Conservation (phyloP, 2,888 invertebrate genomes). For the Octonoba sinensis region DNA sequence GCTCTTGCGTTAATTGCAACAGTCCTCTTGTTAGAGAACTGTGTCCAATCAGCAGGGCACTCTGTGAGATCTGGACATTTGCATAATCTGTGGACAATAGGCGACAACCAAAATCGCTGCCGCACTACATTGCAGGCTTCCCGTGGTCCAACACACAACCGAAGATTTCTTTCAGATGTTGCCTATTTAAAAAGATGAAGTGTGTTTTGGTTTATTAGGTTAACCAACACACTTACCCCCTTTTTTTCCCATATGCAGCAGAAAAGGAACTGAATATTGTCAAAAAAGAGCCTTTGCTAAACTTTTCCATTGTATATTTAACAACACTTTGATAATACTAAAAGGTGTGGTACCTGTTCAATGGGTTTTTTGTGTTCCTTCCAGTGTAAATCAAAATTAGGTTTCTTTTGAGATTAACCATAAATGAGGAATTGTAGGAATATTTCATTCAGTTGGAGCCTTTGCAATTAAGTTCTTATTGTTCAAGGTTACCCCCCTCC, state of each 20-base stretch:
- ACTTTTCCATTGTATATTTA: too few relatives aligned
- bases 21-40: slow-evolving; percentile 67
- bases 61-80: slow-evolving; percentile 75
- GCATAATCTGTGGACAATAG: slow-evolving; percentile 77
- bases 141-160: slow-evolving; percentile 72
- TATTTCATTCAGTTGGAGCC: too few relatives aligned
- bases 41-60: slow-evolving; percentile 73
- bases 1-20: slow-evolving; percentile 76
- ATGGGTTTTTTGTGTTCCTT: too few relatives aligned
- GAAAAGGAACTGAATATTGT: too few relatives aligned
- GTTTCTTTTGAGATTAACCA: not conserved
- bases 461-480: too few relatives aligned
- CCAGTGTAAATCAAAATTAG: not conserved
- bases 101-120: slow-evolving; percentile 74
- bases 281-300: too few relatives aligned
- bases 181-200: slow-evolving; percentile 19
- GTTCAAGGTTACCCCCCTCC: too few relatives aligned
- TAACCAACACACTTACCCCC: too few relatives aligned
- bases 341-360: too few relatives aligned
- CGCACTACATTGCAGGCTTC: slow-evolving; percentile 68
- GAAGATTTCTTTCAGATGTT: slow-evolving; percentile 72
- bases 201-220: not conserved
- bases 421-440: too few relatives aligned
- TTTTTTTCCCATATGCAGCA: too few relatives aligned
- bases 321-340: too few relatives aligned